phyloP scores from a whole-genome alignment of 1,140 invertebrate genomes.

The Pinna nobilis region DNA sequence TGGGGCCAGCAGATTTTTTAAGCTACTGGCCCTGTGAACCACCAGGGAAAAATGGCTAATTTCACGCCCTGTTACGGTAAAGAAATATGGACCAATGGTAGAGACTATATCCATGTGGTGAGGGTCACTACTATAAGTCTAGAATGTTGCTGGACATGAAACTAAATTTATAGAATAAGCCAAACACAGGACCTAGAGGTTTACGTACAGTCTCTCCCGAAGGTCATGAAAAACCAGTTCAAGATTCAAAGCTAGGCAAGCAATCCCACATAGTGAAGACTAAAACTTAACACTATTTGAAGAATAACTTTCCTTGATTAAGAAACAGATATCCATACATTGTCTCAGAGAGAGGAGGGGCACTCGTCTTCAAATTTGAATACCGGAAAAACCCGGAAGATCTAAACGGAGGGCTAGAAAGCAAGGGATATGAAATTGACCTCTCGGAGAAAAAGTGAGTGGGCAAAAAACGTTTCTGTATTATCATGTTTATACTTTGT shows the following conservation, averaged over 20 bases:
- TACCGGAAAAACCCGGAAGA: conserved; percentile 29
- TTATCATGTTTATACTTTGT: too few relatives aligned
- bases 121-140: too few relatives aligned
- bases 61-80: neutral
- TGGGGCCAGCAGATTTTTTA: too few relatives aligned
- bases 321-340: conserved; percentile 73
- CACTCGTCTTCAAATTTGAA: conserved; percentile 73
- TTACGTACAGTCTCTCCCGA: neutral
- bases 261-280: neutral
- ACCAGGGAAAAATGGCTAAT: too few relatives aligned
- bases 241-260: neutral
- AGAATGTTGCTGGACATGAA: too few relatives aligned
- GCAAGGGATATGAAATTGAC: conserved; percentile 49
- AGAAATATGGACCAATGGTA: too few relatives aligned
- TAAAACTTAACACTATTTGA: neutral
- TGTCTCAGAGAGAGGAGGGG: conserved; percentile 79
- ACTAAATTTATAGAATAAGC: too few relatives aligned
- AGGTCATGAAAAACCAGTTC: neutral
- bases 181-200: too few relatives aligned
- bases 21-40: too few relatives aligned
- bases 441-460: conserved; percentile 60
- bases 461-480: too few relatives aligned
- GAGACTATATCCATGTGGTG: too few relatives aligned
- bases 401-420: conserved; percentile 5
- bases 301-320: conserved; percentile 25